Base-by-base conservation (phyloP, 2,797 vertebrate species). In the Syngnathus rostellatus region DNA sequence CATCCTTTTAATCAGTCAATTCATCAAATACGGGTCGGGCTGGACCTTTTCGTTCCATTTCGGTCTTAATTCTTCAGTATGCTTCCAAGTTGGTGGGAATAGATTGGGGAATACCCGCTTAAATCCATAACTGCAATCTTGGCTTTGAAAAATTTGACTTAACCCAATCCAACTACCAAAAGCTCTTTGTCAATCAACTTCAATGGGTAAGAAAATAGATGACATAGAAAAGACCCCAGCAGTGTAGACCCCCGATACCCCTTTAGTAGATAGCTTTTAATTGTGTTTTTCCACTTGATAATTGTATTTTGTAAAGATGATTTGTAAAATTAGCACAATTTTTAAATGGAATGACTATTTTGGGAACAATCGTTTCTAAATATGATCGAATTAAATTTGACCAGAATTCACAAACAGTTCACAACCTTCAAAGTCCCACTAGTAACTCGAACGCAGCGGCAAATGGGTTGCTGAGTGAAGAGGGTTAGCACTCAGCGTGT, bases 401-500 rank as follows among this genome's bases (percentile, higher is more conserved):
- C 45, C 45, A 46, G 45, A 16, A 9, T 43, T 43, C 41, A 8
- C 10, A 2, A 43, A 46, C 45, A 46, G 14, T 46, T 46, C 17
- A 17, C 45, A 46, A 16, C 16, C 45, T 16, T 46, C 45, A 46
- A 46, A 46, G 14, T 46, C 6, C 45, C 16, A 16, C 45, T 5
- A 6, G 6, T 17, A 5, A 25, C 21, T 23, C 12, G 0, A 0
- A 43, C 21, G 7, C 40, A 14, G 59, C 11, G 43, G 10, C 19
- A 25, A 31, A 57, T 12, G 25, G 25, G 25, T 62, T 23, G 40
- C 6, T 45, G 60, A 43, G n/a, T 62, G 60, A 16, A 62, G 60
- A 41, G 60, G 37, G 37, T 51, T 50, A 53, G 37, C 63, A 64
- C 17, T 53, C 63, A 38, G 48, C 12, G 12, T 31, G 48, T 64